Base-by-base conservation (phyloP, 2,888 invertebrate genomes). In the Drosophila picticornis region DNA sequence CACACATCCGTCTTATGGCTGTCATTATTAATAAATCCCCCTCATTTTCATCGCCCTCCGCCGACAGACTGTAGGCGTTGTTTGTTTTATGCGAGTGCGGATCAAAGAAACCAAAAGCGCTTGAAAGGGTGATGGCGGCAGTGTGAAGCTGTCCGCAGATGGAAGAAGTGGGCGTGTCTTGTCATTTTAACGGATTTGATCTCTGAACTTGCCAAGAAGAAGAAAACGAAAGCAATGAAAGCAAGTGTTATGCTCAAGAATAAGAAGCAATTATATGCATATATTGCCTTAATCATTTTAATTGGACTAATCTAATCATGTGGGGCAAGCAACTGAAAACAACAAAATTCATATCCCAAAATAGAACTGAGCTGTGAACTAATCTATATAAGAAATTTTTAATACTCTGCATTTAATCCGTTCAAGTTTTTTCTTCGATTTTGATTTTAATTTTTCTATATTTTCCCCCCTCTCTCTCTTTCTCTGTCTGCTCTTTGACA, bases 231-330 rank as follows among this genome's bases (percentile, higher is more conserved):
- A 25, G 27, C 53, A 11, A 55, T 34, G 34, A 46, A 66, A 52
- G 27, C 46, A 46, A 43, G 22, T 59, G 46, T 43, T 53, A 53
- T 22, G 72, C 61, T 36, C 61, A 29, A 34, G 46, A 65, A 66
- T 34, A 59, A 51, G 36, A 60, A n/a, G n/a, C 22, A 55, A 59
- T 48, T 40, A 57, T 25, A 16, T 56, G 36, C 36, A 55, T 34
- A 60, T 36, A 69, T 63, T 51, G 70, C 57, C 56, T 67, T 75
- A 85, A 77, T 69, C 67, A 78, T 59, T 75, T 66, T 85, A 75
- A 83, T 78, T 83, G 77, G 74, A 56, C 65, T 84, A 88, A 84
- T 84, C 88, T 83, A 83, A 85, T 85, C 78, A 80, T 22, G 52
- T 43, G 51, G 46, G 57, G 50, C 29, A 61, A n/a, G 4, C 40